Base-by-base conservation (phyloP, 2,888 invertebrate genomes). In the Standfussiana lucernea region DNA sequence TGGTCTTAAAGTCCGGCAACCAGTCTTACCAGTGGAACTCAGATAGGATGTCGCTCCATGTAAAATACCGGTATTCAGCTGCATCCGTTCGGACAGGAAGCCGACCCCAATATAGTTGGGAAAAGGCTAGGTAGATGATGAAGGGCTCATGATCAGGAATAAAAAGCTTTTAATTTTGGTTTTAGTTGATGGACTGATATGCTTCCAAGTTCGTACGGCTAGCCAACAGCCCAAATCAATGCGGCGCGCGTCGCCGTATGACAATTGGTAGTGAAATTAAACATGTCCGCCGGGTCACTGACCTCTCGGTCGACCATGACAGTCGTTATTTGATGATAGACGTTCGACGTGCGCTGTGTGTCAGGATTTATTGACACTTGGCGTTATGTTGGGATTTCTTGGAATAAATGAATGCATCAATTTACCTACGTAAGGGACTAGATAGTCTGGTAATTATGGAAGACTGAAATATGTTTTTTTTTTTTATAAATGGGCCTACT, bases 181-280 rank as follows among this genome's bases (percentile, higher is more conserved):
- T 47, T 47, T 7, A 47, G 21, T 21, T 47, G 47, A 21, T 42
- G 15, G 0, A 42, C 15, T 13, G 13, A 45, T 45, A 56, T 28
- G 13, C 13, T 15, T 28, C 18, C 61, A 61, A 24, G 18, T 50
- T 53, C 40, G 5, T 32, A 21, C 0, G 18, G 18, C 24, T 18
- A n/a, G 1, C 45, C 21, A 28, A 21, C 5, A 32, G 28, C 45
- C 21, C 72, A 64, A 86, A 83, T 79, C 84, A 84, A 83, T 76
- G 74, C 73, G 32, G 8, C 53, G 40, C 35, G 18, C 62, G 80
- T 42, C 82, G 64, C 45, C n/a, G 40, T 40, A 28, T 62, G 56
- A 82, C 78, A 86, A 79, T 79, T 79, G 86, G 70, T 47, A 68
- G 70, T 68, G 84, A 79, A 84, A 77, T 77, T 50, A 32, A 84